These are phyloP conservation scores for Coracias cyanogaster DNA, from an alignment of 2,797 vertebrate species.

Conservation along the genomic window DNA sequence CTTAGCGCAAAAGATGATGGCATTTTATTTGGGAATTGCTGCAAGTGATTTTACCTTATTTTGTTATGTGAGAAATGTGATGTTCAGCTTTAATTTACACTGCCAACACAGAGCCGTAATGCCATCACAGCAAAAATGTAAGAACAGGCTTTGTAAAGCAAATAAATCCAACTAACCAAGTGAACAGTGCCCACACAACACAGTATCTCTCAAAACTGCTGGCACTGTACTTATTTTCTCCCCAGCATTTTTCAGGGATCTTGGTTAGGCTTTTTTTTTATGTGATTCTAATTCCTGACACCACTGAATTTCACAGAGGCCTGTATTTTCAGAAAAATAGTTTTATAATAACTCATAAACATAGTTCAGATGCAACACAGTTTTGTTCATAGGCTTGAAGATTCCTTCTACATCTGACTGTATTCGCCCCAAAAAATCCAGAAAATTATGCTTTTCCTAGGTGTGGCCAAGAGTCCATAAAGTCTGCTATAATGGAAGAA, in stretches of 20 bases:
- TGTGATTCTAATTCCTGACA: accelerated
- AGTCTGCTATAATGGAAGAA: not conserved
- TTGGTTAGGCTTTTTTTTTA: not conserved
- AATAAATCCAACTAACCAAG: not conserved
- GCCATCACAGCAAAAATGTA: not conserved
- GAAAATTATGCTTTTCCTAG: not conserved
- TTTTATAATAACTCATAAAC: not conserved
- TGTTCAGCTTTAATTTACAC: not conserved
- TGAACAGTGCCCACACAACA: not conserved
- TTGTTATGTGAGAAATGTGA: not conserved
- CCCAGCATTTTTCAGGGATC: not conserved
- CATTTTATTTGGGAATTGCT: not conserved
- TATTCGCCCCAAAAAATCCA: not conserved
- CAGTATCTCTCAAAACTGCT: not conserved
- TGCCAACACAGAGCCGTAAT: not conserved
- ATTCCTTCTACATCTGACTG: not conserved
- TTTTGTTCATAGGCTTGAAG: not conserved
- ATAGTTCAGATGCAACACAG: not conserved
- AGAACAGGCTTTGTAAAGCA: not conserved
- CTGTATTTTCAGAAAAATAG: not conserved
- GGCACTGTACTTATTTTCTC: not conserved
- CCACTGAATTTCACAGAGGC: not conserved
- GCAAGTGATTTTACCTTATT: not conserved
- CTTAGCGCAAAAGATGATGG: not conserved
- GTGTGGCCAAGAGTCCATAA: not conserved